Base-by-base conservation (phyloP, 2,888 invertebrate genomes). In the Drosophila histrio region DNA sequence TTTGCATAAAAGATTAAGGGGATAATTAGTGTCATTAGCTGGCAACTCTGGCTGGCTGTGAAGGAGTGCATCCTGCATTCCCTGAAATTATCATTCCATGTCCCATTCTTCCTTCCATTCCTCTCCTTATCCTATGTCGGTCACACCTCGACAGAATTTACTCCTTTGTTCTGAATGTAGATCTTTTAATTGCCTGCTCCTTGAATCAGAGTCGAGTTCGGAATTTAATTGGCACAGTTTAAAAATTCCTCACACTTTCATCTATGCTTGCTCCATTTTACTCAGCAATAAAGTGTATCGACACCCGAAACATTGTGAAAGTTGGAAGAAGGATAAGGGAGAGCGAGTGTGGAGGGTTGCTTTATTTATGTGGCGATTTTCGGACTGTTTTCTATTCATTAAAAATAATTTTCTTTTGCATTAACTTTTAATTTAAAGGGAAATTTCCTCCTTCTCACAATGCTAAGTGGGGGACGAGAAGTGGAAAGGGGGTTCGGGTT, bases 351-450 rank as follows among this genome's bases (percentile, higher is more conserved):
- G 15, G 39, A 56, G 63, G 62, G 61, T 46, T 52, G 53, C 30
- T 54, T 66, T 71, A 81, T 81, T 84, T 84, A 81, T 78, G 70
- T 60, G 79, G 53, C 65, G 82, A 78, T 82, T 84, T 78, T 87
- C 63, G 65, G 76, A 67, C 79, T 87, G 79, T 82, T 82, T 82
- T 82, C 87, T 87, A 84, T 87, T 82, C 87, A 87, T 82, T 82
- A 82, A 84, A 82, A 87, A 84, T 87, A 87, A 84, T 82, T 82
- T 82, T 87, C 77, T 81, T 81, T 84, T 63, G 85, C 82, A 82
- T 87, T 82, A 87, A 82, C 87, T 82, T 87, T 87, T 87, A 61
- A 82, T 81, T 87, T 81, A 63, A 76, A 72, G 87, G 79, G 68
- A 76, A 80, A 70, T 78, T 65, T 65, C 7, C 39, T 22, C 1